phyloP scores from a whole-genome alignment of 2,797 vertebrate species.

The Lates japonicus region DNA sequence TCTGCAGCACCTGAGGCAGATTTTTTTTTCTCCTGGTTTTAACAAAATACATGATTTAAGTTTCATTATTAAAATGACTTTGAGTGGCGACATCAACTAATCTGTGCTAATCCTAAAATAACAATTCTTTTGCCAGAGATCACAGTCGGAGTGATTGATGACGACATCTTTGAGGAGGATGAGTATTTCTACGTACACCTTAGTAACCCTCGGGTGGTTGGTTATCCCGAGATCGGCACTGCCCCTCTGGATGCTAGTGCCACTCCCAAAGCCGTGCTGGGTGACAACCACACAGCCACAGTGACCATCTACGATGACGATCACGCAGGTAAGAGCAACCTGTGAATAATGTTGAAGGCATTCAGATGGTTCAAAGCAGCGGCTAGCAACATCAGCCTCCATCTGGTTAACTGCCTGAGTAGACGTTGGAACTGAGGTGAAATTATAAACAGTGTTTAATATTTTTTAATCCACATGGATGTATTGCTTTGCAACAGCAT shows the following conservation, averaged over 20 bases:
- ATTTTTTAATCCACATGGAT: not conserved
- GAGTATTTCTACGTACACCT: constrained; percentile 91
- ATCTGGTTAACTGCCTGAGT: too few species aligned
- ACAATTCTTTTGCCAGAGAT: constrained; percentile 74
- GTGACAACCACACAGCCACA: constrained; percentile 87
- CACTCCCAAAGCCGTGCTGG: constrained; percentile 83
- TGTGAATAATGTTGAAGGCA: not conserved
- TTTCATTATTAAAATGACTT: not conserved
- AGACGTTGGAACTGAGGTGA: not conserved
- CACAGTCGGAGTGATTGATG: constrained; percentile 90
- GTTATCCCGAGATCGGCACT: constrained; percentile 79
- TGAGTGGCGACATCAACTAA: not conserved
- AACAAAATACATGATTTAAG: not conserved
- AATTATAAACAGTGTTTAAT: not conserved
- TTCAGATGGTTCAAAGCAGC: not conserved
- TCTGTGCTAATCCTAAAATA: not conserved
- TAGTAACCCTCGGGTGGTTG: constrained; percentile 86
- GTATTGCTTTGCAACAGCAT: not conserved
- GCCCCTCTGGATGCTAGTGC: constrained; percentile 66
- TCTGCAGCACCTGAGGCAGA: not conserved
- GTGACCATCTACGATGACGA: constrained; percentile 93
- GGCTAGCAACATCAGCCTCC: too few species aligned
- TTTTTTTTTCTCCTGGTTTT: constrained; percentile 1
- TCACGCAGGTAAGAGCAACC: constrained; percentile 80
- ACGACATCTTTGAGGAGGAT: constrained; percentile 92